phyloP scores from a whole-genome alignment of 2,888 invertebrate genomes.

The Polydrusus tereticollis region DNA sequence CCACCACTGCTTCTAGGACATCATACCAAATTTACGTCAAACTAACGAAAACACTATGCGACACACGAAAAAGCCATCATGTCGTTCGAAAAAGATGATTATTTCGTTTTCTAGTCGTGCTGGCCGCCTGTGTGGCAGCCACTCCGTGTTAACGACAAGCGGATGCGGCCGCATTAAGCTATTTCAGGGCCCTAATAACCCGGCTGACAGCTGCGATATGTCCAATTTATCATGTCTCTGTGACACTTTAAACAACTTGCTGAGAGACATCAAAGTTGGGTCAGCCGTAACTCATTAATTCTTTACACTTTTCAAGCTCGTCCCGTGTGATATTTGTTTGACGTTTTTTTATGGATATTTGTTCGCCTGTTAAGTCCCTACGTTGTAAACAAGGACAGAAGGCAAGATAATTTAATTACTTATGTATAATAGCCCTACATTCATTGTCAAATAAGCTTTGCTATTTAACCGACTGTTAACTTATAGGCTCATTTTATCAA shows the following conservation, averaged over 20 bases:
- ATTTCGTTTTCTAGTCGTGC: slow-evolving; percentile 38
- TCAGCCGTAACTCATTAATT: slow-evolving; percentile 41
- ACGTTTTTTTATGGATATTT: slow-evolving; percentile 10
- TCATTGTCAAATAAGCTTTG: no score
- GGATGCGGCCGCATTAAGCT: slow-evolving; percentile 58
- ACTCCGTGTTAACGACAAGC: slow-evolving; percentile 51
- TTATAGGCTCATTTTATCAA: no score
- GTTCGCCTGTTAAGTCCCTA: not conserved
- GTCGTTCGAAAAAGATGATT: slow-evolving; percentile 43
- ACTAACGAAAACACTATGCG: slow-evolving; percentile 27
- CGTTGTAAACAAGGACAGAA: not conserved
- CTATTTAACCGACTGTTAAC: no score
- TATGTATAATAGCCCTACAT: no score
- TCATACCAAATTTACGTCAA: slow-evolving; percentile 18
- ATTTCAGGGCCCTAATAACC: slow-evolving; percentile 57
- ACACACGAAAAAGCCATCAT: slow-evolving; percentile 45
- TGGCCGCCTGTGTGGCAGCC: slow-evolving; percentile 27
- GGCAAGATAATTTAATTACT: not conserved
- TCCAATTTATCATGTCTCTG: slow-evolving; percentile 60
- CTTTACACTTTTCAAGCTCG: slow-evolving; percentile 30
- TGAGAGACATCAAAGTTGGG: slow-evolving; percentile 51
- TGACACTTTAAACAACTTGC: slow-evolving; percentile 56
- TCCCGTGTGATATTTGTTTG: slow-evolving; percentile 11
- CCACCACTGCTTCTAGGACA: not conserved
- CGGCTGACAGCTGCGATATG: slow-evolving; percentile 61